A percentile compares a stretch with the other conserved stretches of the same genome.
Conservation (phyloP, 1,140 invertebrate species). For the Luehdorfia chinensis region DNA sequence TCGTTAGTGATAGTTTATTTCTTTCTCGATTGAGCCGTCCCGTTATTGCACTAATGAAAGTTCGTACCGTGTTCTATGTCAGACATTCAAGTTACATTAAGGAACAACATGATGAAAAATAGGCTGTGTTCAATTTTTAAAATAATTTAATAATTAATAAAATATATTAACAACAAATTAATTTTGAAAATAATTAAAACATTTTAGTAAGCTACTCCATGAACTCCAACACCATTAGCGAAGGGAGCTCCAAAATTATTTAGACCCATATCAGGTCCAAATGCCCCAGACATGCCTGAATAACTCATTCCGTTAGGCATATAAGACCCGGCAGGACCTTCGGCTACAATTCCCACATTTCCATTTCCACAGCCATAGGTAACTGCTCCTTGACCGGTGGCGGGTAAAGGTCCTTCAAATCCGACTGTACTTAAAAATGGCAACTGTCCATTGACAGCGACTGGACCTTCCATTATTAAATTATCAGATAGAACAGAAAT, state of each 20-base stretch:
- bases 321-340: constrained; percentile 2
- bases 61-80: no score
- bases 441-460: constrained; percentile 30
- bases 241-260: not conserved
- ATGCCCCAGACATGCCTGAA: not conserved
- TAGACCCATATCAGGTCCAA: not conserved
- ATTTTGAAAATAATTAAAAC: not conserved
- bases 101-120: no score
- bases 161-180: no score
- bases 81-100: no score
- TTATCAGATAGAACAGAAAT: constrained; percentile 36
- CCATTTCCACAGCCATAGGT: constrained; percentile 34
- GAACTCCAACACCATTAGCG: no score
- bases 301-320: not conserved
- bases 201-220: not conserved
- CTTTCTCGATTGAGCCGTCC: no score
- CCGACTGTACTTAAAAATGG: constrained; percentile 32
- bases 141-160: no score
- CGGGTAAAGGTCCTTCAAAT: constrained; percentile 31
- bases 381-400: constrained; percentile 25
- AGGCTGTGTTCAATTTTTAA: no score
- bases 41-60: no score
- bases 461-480: constrained; percentile 34
- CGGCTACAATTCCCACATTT: constrained; percentile 26
- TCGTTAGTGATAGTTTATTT: no score